A percentile compares a stretch with the other conserved stretches of the same genome.
These are phyloP conservation scores for Arizona elegans DNA, from an alignment of 2,113 vertebrate species.

Conservation along the genomic window DNA sequence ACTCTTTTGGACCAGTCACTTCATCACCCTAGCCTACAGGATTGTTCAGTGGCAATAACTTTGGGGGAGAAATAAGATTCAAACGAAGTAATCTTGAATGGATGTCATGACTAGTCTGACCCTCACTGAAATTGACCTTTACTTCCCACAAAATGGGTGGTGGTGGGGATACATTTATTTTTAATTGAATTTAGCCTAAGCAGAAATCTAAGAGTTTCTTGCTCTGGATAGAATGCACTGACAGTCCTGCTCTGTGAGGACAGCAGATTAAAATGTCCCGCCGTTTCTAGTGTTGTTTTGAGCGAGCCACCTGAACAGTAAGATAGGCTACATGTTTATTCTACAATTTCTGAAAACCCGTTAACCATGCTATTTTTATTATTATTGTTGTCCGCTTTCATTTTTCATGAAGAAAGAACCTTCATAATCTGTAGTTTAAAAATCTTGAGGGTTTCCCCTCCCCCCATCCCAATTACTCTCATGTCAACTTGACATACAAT, in stretches of 20 bases:
- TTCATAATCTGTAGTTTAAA: not conserved
- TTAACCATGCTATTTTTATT: conserved; percentile 32
- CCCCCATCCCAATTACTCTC: not conserved
- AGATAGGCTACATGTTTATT: conserved; percentile 23
- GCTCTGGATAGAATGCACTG: not conserved
- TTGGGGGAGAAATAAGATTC: not conserved
- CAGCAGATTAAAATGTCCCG: conserved; percentile 29
- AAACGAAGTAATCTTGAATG: too few relatives aligned
- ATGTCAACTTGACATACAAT: not conserved
- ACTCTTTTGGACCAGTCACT: not conserved
- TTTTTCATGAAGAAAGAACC: conserved; percentile 18
- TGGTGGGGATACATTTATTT: not conserved
- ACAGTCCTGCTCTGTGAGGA: not conserved
- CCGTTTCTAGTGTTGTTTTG: conserved; percentile 48
- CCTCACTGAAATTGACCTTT: not conserved
- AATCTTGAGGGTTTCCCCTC: not conserved
- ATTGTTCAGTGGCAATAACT: not conserved
- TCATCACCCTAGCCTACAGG: not conserved
- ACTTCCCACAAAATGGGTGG: not conserved
- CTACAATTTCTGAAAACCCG: conserved; percentile 12
- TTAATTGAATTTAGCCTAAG: not conserved
- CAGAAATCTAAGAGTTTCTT: not conserved
- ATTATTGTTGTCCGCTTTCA: not conserved
- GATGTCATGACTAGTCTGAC: not conserved
- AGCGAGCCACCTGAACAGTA: conserved; percentile 39